These are phyloP conservation scores for Aurelia sp. DNA, from an alignment of 30 jellyfish, hydroid and myxozoan genomes.

Conservation along the genomic window DNA sequence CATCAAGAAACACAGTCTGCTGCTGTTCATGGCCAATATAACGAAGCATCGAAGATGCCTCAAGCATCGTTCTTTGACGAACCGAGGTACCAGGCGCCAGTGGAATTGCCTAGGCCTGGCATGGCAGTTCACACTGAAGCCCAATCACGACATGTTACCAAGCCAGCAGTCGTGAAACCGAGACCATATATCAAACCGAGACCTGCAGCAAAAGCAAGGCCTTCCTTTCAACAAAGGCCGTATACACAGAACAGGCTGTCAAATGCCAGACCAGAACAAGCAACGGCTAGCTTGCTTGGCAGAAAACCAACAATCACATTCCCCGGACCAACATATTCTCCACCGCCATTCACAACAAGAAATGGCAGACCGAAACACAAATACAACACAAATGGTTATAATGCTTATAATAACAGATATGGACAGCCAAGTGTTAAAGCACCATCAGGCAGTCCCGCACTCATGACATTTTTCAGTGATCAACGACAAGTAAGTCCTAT, in stretches of 20 bases:
- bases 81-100: constrained; percentile 40
- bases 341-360: constrained; percentile 87
- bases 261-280: constrained; percentile 23
- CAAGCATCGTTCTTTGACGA: constrained; percentile 31
- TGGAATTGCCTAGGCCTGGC: constrained; percentile 48
- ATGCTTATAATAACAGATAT: constrained; percentile 13
- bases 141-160: constrained; percentile 63
- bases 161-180: constrained; percentile 33
- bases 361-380: constrained; percentile 39
- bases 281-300: constrained; percentile 22
- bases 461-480: constrained; percentile 42
- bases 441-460: constrained; percentile 36
- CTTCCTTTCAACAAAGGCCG: constrained; percentile 34
- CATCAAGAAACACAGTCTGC: not conserved
- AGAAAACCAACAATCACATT: constrained; percentile 72
- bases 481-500: constrained; percentile 39
- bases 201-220: constrained; percentile 27
- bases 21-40: not conserved
- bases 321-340: constrained; percentile 99
- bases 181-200: not conserved
- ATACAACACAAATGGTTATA: not conserved
- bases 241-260: constrained; percentile 29
- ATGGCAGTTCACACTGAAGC: constrained; percentile 48
- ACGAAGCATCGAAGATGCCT: constrained; percentile 2
- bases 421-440: constrained; percentile 7